Base-by-base conservation (phyloP, 2,113 vertebrate species). In the Falco punctatus region DNA sequence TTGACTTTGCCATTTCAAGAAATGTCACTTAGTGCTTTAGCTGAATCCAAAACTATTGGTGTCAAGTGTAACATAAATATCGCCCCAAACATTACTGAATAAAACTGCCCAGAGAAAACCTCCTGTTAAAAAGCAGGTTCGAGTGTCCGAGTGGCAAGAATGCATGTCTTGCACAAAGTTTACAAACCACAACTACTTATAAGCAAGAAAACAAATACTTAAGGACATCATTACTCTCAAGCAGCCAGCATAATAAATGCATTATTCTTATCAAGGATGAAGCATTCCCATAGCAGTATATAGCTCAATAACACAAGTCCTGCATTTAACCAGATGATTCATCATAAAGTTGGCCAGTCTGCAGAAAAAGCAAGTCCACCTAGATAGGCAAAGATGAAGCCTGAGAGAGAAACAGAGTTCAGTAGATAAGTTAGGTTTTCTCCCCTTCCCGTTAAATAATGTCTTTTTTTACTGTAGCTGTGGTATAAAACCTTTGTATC, bases 271-370 rank as follows among this genome's bases (percentile, higher is more conserved):
- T 81, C 71, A 77, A 91, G 58, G 58, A 94, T 82, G 82, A 95
- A 75, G 51, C 78, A 92, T 52, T 66, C 66, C 84, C 70, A 70
- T 5, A 65, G 65, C 28, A 71, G 38, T 84, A 87, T 7, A 9
- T 44, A 72, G 54, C 67, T 94, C 58, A 78, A 90, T 71, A 91
- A 92, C 58, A 77, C 20, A 73, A 72, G 51, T 83, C 81, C 73
- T 82, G 66, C 87, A 71, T 91, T 92, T 96, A 89, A 94, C 55
- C 42, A 73, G 48, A 94, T 90, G 91, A 96, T 96, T 96, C 81
- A 97, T 94, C 91, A 92, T 62, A 85, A 92, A 77, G 71, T 24
- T 58, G 64, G 54, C 48, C 86, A 72, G 49, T 33, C 64, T 73
- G 67, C 58, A 91, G 35, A 90, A 95, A 81, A 73, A 73, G 42